Evolutionary conservation across 2,113 vertebrate genomes (phyloP).

Genomic region (Channa argus): DNA sequence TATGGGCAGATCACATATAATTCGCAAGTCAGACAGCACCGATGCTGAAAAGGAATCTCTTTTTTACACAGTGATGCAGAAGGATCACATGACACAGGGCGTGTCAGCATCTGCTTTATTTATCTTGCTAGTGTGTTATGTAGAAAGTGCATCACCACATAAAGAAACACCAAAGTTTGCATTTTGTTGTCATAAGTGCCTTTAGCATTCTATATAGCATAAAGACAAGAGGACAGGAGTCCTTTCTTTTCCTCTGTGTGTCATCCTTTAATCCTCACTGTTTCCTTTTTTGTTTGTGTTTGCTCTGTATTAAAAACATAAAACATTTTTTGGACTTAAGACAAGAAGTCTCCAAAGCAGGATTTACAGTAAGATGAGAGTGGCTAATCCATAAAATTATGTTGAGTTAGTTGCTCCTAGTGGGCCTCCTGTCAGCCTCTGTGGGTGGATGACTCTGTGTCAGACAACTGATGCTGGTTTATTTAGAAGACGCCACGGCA

Average conservation of each 20-base stretch:
- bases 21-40: slow-evolving; percentile 8
- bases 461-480: slow-evolving; percentile 58
- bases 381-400: slow-evolving; percentile 53
- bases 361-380: slow-evolving; percentile 29
- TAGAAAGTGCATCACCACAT: neutral
- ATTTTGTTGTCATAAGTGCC: neutral
- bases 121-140: neutral
- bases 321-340: neutral
- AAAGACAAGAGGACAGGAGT: neutral
- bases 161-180: neutral
- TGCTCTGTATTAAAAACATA: neutral
- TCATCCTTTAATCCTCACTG: neutral
- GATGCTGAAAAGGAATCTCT: slow-evolving; percentile 9
- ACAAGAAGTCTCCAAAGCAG: slow-evolving; percentile 15
- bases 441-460: slow-evolving; percentile 62
- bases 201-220: neutral
- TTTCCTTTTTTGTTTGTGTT: slow-evolving; percentile 1
- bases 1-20: slow-evolving; percentile 33
- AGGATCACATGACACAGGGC: slow-evolving; percentile 7
- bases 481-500: slow-evolving; percentile 34
- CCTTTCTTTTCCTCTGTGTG: neutral
- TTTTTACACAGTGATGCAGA: slow-evolving; percentile 23
- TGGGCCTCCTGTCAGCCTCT: slow-evolving; percentile 35
- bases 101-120: neutral
- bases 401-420: slow-evolving; percentile 46